phyloP scores from a whole-genome alignment of 2,888 invertebrate genomes.

The Hymenopus coronatus region DNA sequence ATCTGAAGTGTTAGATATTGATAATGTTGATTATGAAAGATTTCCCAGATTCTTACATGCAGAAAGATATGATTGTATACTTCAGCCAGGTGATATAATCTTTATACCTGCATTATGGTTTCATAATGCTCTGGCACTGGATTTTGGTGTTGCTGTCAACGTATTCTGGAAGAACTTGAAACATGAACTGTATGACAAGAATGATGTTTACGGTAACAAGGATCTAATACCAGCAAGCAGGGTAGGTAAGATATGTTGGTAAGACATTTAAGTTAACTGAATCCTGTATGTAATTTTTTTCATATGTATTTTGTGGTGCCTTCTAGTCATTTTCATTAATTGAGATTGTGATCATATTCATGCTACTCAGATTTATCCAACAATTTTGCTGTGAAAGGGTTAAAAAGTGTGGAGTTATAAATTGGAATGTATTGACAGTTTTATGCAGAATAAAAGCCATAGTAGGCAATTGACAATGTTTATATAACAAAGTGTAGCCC shows the following conservation, averaged over 20 bases:
- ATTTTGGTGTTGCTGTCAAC: constrained; percentile 53
- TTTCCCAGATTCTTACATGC: constrained; percentile 49
- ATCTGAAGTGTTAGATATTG: constrained; percentile 51
- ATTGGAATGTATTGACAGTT: no score
- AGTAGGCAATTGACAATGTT: no score
- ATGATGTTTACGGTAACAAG: constrained; percentile 56
- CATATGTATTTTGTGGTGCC: no score
- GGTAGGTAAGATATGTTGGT: constrained; percentile 35
- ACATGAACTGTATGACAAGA: constrained; percentile 48
- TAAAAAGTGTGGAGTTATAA: no score
- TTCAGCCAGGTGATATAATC: constrained; percentile 51
- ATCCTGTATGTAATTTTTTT: no score
- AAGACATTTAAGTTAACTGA: no score
- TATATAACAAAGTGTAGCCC: no score
- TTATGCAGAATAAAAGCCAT: no score
- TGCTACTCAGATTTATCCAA: no score
- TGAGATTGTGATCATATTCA: no score
- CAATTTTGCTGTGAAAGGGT: no score
- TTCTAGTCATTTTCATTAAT: no score
- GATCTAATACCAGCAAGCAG: constrained; percentile 50
- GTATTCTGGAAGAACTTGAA: constrained; percentile 54
- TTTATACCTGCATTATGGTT: constrained; percentile 59
- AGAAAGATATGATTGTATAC: constrained; percentile 43
- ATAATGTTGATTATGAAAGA: constrained; percentile 46
- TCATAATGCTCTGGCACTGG: constrained; percentile 52